Base-by-base conservation (phyloP, 2,113 vertebrate species). In the Pseudorhombus dupliciocellatus region DNA sequence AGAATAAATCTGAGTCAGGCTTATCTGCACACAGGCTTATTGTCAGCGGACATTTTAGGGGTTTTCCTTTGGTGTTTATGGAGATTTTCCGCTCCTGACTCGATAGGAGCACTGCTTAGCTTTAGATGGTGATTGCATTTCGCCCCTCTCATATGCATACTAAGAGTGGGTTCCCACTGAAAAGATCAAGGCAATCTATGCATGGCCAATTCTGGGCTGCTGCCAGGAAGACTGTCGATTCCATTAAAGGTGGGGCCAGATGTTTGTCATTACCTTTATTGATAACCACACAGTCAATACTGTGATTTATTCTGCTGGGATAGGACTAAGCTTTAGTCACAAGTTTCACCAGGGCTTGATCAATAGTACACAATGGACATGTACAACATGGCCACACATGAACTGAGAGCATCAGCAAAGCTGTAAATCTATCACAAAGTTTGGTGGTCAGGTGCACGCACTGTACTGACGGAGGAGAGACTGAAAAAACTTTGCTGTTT, bases 201-300 rank as follows among this genome's bases (percentile, higher is more conserved):
- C 89, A 81, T 87, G 87, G 86, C 88, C 79, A 56, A 70, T 73
- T 67, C 80, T 88, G 80, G 81, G 69, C 75, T 53, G 40, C 71
- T 84, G 90, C 89, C 91, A 90, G 90, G 71, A 90, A 89, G 91
- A 68, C 86, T 88, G 91, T 93, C 91, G 90, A 93, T 93, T 88
- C 89, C 87, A 93, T 92, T 93, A 92, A 93, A 92, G 90, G 88
- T 90, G 90, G 87, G 90, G 88, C 92, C 91, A 93, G 91, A 93
- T 93, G 90, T 93, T 93, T 94, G 91, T 93, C 92, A 94, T 94
- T 93, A 93, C 90, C 90, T 88, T 91, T 94, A 93, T 94, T 93
- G 92, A 94, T 93, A 93, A 90, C 85, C 86, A 78, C 85, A 74
- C 79, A 87, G 86, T 94, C 93, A 92, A 93, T 94, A 90, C 84